phyloP scores from a whole-genome alignment of 2,113 vertebrate genomes.

The Piliocolobus tephrosceles region DNA sequence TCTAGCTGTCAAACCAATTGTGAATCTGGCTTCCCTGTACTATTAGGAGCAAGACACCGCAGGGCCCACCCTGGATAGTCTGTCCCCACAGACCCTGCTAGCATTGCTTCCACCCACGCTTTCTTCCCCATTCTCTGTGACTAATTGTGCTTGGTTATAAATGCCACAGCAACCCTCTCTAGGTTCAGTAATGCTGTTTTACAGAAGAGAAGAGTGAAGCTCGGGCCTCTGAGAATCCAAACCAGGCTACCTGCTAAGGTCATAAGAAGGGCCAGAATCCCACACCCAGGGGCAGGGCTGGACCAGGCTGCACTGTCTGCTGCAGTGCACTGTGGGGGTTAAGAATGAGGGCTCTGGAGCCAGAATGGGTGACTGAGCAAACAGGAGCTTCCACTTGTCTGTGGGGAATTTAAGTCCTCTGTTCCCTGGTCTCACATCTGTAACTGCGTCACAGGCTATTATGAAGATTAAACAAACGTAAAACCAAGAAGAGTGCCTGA shows the following conservation, averaged over 20 bases:
- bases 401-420: neutral
- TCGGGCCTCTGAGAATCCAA: neutral
- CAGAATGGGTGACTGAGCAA: neutral
- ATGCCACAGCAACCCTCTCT: neutral
- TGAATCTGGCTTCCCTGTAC: neutral
- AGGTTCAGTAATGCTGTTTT: neutral
- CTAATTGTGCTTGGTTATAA: neutral
- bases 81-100: fast-evolving
- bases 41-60: neutral
- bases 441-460: neutral
- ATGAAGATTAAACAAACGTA: neutral
- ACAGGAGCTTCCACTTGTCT: neutral
- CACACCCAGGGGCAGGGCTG: neutral
- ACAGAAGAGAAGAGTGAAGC: neutral
- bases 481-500: neutral
- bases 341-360: neutral
- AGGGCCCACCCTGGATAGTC: neutral
- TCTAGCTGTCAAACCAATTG: neutral
- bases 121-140: neutral
- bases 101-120: neutral
- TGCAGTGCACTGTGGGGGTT: too few species aligned
- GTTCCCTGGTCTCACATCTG: neutral
- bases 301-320: too few species aligned
- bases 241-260: neutral
- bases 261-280: neutral